Conservation (phyloP, 2,888 invertebrate genomes). For the Exephanes ischioxanthus region DNA sequence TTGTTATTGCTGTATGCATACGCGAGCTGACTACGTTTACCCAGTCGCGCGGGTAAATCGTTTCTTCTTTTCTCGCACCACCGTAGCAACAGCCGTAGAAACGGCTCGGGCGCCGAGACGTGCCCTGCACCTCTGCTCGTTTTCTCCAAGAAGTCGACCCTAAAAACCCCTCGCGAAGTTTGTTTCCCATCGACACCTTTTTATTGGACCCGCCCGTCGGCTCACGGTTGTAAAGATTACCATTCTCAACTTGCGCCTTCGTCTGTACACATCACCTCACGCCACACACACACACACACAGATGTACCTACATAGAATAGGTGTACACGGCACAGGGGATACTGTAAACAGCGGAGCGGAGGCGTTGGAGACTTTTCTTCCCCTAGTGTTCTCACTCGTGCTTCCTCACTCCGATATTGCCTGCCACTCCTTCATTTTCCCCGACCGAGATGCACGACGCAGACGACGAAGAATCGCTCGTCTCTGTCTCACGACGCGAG, state of each 20-base stretch:
- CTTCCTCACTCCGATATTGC: slow-evolving; percentile 4
- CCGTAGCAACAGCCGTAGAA: slow-evolving; percentile 3
- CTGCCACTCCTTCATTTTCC: slow-evolving; percentile 52
- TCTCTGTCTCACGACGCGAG: slow-evolving; percentile 32
- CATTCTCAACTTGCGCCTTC: slow-evolving; percentile 62
- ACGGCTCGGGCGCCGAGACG: neutral
- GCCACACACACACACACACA: too few species aligned
- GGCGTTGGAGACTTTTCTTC: slow-evolving; percentile 30
- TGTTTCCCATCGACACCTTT: slow-evolving; percentile 71
- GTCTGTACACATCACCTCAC: slow-evolving; percentile 20
- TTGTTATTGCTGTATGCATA: neutral
- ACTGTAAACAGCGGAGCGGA: slow-evolving; percentile 34
- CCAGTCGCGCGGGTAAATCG: neutral
- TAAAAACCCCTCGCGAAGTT: slow-evolving; percentile 18
- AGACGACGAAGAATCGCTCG: slow-evolving; percentile 37
- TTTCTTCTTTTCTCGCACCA: neutral
- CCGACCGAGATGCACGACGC: slow-evolving; percentile 49
- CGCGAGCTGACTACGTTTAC: slow-evolving; percentile 23
- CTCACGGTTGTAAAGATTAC: slow-evolving; percentile 70
- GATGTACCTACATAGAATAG: slow-evolving; percentile 23
- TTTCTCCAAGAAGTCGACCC: slow-evolving; percentile 23
- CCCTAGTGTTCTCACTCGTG: slow-evolving; percentile 28
- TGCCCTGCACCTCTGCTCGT: slow-evolving; percentile 14
- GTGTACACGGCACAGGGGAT: slow-evolving; percentile 17
- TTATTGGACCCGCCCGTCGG: slow-evolving; percentile 66